Percentiles rank a stretch among this genome's conserved stretches.
phyloP scores from a whole-genome alignment of 1,140 invertebrate species.

The Druon quercuslanigerum region DNA sequence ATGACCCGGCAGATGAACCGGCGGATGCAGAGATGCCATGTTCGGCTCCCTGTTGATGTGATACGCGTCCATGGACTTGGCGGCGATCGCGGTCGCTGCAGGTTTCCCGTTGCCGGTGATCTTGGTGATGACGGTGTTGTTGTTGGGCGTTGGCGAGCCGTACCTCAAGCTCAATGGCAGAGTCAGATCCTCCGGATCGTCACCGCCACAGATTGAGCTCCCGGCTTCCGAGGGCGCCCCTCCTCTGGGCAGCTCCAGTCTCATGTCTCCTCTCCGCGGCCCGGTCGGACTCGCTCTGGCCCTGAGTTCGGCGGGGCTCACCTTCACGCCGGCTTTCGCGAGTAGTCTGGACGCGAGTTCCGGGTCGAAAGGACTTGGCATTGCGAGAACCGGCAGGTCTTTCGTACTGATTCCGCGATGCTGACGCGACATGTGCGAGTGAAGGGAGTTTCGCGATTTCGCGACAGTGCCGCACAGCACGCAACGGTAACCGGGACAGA shows the following conservation, averaged over 20 bases:
- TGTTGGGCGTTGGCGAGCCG: conserved; percentile 69
- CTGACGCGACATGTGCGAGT: conserved; percentile 94
- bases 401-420: conserved; percentile 94
- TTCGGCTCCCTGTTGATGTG: conserved; percentile 76
- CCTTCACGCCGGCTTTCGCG: conserved; percentile 91
- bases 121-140: conserved; percentile 72
- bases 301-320: conserved; percentile 87
- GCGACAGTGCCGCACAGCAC: conserved; percentile 94
- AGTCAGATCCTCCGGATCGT: conserved; percentile 89
- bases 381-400: conserved; percentile 91
- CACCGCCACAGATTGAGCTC: conserved; percentile 83
- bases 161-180: conserved; percentile 75
- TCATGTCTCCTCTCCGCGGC: conserved; percentile 84
- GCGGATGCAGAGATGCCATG: conserved; percentile 62
- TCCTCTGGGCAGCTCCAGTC: conserved; percentile 80
- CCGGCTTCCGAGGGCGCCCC: conserved; percentile 81
- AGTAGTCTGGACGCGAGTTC: conserved; percentile 87
- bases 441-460: conserved; percentile 91
- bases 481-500: conserved; percentile 93
- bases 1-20: conserved; percentile 63
- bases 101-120: conserved; percentile 55
- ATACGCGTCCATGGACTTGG: conserved; percentile 79
- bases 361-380: conserved; percentile 93
- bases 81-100: conserved; percentile 74
- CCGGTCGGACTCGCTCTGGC: conserved; percentile 90